A percentile compares a stretch with the other conserved stretches of the same genome.
Evolutionary conservation across 2,113 vertebrate genomes (phyloP).

Genomic region (Epinephelus moara): DNA sequence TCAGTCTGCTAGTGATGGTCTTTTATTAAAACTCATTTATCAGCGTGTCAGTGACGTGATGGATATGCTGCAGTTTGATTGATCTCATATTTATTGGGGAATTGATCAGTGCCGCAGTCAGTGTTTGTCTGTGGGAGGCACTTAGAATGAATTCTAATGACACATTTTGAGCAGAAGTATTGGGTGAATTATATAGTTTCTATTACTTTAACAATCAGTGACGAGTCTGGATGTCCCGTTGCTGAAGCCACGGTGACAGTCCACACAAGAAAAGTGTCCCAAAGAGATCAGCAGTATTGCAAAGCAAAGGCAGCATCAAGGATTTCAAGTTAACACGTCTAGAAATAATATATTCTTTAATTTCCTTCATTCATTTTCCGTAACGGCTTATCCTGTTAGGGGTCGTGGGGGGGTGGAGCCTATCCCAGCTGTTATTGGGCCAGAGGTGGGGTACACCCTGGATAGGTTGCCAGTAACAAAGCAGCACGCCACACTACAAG

Average conservation of each 20-base stretch:
- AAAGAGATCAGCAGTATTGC: background rate
- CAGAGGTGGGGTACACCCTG: no score
- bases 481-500: no score
- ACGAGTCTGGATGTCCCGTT: background rate
- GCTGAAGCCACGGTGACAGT: background rate
- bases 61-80: conserved; percentile 52
- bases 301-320: background rate
- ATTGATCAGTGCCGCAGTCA: conserved; percentile 47
- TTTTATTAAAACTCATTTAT: conserved; percentile 71
- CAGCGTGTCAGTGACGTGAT: conserved; percentile 56
- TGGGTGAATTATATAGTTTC: background rate
- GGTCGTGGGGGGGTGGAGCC: no score
- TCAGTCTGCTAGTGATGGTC: conserved; percentile 43
- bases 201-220: background rate
- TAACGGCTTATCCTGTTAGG: no score
- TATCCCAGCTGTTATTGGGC: no score
- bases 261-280: background rate
- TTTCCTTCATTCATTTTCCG: no score
- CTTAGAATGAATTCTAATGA: conserved; percentile 24
- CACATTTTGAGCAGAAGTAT: background rate
- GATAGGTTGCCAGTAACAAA: no score
- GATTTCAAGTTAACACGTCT: background rate
- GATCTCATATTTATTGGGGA: conserved; percentile 54
- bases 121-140: conserved; percentile 2
- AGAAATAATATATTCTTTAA: background rate